A percentile compares a stretch with the other conserved stretches of the same genome.
phyloP scores from a whole-genome alignment of 2,888 invertebrate species.

The Allolobophora icterica region DNA sequence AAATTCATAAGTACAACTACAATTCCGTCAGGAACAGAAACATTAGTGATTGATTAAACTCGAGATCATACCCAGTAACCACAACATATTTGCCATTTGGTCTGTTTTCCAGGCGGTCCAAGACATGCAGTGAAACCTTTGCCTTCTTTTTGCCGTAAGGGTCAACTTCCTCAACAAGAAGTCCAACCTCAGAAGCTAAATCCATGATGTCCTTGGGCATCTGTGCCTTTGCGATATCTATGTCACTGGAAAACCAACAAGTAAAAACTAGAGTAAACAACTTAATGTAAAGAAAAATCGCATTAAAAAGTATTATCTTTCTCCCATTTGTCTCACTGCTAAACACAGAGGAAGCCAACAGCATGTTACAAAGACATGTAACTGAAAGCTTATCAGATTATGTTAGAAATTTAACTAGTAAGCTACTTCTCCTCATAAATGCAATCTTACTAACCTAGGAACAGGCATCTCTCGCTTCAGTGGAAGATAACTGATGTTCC shows the following conservation, averaged over 20 bases:
- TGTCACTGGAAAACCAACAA: slow-evolving; percentile 71
- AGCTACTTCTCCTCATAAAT: neutral
- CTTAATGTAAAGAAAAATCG: neutral
- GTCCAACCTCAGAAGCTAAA: slow-evolving; percentile 83
- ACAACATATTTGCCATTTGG: slow-evolving; percentile 89
- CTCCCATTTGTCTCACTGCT: neutral
- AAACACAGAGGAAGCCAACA: neutral
- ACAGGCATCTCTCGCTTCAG: slow-evolving; percentile 75
- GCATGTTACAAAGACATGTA: neutral
- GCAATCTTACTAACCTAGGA: slow-evolving; percentile 74
- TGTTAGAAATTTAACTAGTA: neutral
- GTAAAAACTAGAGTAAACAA: neutral
- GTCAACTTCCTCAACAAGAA: slow-evolving; percentile 81
- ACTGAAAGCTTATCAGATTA: neutral
- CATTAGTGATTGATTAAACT: neutral
- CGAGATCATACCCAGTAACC: slow-evolving; percentile 80
- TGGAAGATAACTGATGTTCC: slow-evolving; percentile 77
- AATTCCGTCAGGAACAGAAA: neutral
- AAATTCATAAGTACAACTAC: too few species aligned
- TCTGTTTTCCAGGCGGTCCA: slow-evolving; percentile 76
- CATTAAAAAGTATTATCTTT: neutral
- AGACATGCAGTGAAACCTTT: slow-evolving; percentile 82
- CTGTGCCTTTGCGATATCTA: slow-evolving; percentile 85
- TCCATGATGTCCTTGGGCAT: slow-evolving; percentile 81
- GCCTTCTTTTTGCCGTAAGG: slow-evolving; percentile 93